Percentiles rank a stretch among this genome's conserved stretches.
Conservation (phyloP, 2,888 invertebrate species). For the Strigamia crassipes region DNA sequence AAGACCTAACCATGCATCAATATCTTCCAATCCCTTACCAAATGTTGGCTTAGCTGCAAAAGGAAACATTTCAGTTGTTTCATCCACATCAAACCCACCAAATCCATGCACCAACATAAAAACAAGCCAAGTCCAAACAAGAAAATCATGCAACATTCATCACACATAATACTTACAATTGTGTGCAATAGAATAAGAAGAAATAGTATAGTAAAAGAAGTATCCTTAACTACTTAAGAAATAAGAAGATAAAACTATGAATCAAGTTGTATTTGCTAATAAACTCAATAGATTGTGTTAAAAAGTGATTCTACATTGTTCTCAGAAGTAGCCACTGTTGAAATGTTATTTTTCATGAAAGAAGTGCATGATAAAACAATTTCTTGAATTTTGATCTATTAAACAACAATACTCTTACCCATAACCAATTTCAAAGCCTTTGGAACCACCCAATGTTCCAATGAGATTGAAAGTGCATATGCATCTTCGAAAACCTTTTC, state of each 20-base stretch:
- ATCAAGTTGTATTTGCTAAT: not conserved
- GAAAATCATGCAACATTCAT: slow-evolving; percentile 4
- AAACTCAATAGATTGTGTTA: not conserved
- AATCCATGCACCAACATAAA: not conserved
- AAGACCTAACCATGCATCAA: slow-evolving; percentile 64
- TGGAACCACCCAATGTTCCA: too few species aligned
- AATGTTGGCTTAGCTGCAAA: slow-evolving; percentile 49
- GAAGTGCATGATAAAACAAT: too few species aligned
- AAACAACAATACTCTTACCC: too few species aligned
- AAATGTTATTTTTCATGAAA: too few species aligned
- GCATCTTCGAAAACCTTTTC: too few species aligned
- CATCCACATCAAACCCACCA: not conserved
- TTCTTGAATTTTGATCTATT: too few species aligned
- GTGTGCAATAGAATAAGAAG: not conserved
- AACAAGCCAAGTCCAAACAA: not conserved
- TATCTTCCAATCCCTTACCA: slow-evolving; percentile 43
- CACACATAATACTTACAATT: slow-evolving; percentile 1
- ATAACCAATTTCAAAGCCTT: too few species aligned
- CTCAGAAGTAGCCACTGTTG: too few species aligned
- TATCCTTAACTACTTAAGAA: not conserved
- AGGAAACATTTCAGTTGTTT: not conserved
- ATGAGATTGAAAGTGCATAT: too few species aligned
- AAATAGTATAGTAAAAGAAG: not conserved
- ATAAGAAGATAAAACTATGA: not conserved
- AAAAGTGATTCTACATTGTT: not conserved